phyloP scores from a whole-genome alignment of 2,888 invertebrate genomes.

The Diadegma fenestrale region DNA sequence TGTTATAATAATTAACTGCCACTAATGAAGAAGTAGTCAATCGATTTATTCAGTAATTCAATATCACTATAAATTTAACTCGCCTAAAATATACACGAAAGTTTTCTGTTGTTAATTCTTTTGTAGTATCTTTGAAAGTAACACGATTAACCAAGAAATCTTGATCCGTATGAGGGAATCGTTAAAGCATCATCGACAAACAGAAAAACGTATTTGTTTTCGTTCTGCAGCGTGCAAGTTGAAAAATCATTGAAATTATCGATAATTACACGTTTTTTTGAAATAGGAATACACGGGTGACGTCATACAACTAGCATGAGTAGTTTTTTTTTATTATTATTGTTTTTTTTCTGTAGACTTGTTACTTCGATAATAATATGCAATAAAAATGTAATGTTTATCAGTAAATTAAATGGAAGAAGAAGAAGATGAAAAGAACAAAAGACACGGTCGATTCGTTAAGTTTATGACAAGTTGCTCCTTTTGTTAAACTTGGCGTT shows the following conservation, averaged over 20 bases:
- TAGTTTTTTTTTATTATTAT: constrained; percentile 45
- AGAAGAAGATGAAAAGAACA: constrained; percentile 73
- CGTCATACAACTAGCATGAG: constrained; percentile 73
- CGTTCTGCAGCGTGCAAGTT: constrained; percentile 41
- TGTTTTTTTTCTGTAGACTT: constrained; percentile 79
- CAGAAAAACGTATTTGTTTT: constrained; percentile 59
- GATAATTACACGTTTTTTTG: constrained; percentile 49
- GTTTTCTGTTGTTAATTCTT: constrained; percentile 67
- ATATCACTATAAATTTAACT: constrained; percentile 83
- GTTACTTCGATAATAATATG: constrained; percentile 78
- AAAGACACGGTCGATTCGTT: constrained; percentile 76
- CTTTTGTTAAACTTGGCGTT: constrained; percentile 64
- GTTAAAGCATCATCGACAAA: constrained; percentile 72
- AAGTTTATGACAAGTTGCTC: constrained; percentile 73
- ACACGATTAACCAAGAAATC: constrained; percentile 81
- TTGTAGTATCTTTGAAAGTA: constrained; percentile 76
- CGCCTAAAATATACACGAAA: constrained; percentile 84
- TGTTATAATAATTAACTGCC: constrained; percentile 77
- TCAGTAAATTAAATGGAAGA: constrained; percentile 75
- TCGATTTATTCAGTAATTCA: constrained; percentile 81
- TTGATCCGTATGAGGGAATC: constrained; percentile 65
- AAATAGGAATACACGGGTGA: constrained; percentile 64
- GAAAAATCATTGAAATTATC: constrained; percentile 59
- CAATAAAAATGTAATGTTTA: constrained; percentile 79
- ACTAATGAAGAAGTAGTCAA: constrained; percentile 82